Evolutionary conservation across 30 jellyfish, hydroid and myxozoan species (phyloP).

Genomic region (Nemopilema nomurai): DNA sequence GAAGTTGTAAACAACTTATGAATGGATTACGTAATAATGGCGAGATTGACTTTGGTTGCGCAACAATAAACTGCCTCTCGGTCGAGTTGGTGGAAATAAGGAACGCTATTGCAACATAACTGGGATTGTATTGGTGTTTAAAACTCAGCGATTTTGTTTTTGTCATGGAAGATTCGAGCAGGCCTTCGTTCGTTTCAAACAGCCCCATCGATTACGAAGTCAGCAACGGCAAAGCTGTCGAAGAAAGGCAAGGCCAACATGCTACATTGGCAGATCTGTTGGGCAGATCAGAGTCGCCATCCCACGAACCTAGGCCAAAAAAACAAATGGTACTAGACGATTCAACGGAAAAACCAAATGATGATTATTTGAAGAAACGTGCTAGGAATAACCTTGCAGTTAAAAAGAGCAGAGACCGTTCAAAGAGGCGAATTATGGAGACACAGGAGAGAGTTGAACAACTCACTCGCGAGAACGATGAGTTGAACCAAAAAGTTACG

Average conservation of each 20-base stretch:
- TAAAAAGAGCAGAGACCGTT: slow-evolving; percentile 91
- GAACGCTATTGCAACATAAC: slow-evolving; percentile 53
- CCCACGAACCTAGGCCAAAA: slow-evolving; percentile 9
- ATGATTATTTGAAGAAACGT: slow-evolving; percentile 80
- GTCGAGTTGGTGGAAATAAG: background rate
- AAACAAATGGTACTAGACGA: background rate
- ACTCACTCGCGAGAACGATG: slow-evolving; percentile 87
- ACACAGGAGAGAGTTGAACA: slow-evolving; percentile 96
- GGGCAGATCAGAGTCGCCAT: slow-evolving; percentile 1
- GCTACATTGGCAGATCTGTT: slow-evolving; percentile 13
- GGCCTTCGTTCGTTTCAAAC: background rate
- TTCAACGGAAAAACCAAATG: slow-evolving; percentile 49
- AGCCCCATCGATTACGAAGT: slow-evolving; percentile 31
- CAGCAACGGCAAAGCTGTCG: background rate
- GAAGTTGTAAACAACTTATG: slow-evolving; percentile 59
- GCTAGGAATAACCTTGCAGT: slow-evolving; percentile 93
- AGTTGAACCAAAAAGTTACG: slow-evolving; percentile 83
- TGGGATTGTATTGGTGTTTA: background rate
- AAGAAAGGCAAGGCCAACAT: background rate
- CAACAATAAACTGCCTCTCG: slow-evolving; percentile 53
- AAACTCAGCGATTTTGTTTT: background rate
- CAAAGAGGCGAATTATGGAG: slow-evolving; percentile 83
- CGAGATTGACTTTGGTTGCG: slow-evolving; percentile 57
- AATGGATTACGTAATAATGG: slow-evolving; percentile 63
- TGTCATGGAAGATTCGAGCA: background rate